Base-by-base conservation (phyloP, 1,140 invertebrate genomes). In the Drosophila trapezifrons region DNA sequence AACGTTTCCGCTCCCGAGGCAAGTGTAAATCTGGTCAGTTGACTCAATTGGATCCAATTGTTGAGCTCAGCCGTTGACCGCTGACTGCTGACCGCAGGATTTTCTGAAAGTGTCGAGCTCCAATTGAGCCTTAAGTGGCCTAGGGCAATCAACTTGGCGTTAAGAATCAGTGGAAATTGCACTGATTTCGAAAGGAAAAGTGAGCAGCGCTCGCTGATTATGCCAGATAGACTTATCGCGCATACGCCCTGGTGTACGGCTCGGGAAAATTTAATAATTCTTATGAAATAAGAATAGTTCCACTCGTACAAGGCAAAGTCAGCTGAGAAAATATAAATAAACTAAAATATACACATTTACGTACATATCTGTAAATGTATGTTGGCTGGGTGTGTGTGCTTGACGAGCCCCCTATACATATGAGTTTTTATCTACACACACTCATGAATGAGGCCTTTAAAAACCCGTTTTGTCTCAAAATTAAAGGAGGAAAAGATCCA, bases 31-130 rank as follows among this genome's bases (percentile, higher is more conserved):
- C 75, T 43, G 64, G 43, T 40, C 29, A 15, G 10, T 37, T 54
- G 40, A 73, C 40, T 72, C 76, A 86, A 86, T 87, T 79, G 80
- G 57, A 63, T 55, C 45, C 58, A 79, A 81, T 86, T 78, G 57
- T 13, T 6, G 59, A 27, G 42, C 27, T 37, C 18, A 54, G 37
- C n/a, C n/a, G n/a, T n/a, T n/a, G n/a, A n/a, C n/a, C n/a, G 22
- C 58, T 56, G 52, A 22, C 22, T 49, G 9, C 37, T 27, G 18
- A 27, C 46, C 46, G n/a, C 25, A 29, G 8, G 10, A 38, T 22
- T 43, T 51, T 43, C 46, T 72, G 35, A 49, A 20, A 58, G 49
- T 71, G 66, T 70, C 49, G 29, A 25, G 51, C 25, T 52, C n/a
- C 72, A 57, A 65, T 75, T 75, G 70, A 65, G 72, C 45, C 22